Evolutionary conservation across 2,797 vertebrate genomes (phyloP).

Genomic region (Hirundo rustica): DNA sequence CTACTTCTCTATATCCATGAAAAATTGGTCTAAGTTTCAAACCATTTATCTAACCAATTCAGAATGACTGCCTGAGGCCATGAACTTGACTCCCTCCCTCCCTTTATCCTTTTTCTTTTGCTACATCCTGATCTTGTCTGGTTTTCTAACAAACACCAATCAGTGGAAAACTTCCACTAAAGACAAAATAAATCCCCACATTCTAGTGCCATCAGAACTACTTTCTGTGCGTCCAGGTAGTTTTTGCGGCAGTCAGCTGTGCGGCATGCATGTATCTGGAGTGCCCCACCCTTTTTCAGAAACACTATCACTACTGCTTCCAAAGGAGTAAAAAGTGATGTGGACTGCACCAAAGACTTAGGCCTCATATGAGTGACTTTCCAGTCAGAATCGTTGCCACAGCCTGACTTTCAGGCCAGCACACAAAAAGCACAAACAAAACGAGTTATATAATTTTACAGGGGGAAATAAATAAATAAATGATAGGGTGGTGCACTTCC

Average conservation of each 20-base stretch:
- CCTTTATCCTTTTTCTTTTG: background rate
- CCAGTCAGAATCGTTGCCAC: background rate
- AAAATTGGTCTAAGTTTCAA: constrained; percentile 13
- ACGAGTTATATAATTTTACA: background rate
- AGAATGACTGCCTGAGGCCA: background rate
- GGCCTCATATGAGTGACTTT: background rate
- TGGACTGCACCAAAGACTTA: background rate
- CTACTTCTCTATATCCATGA: background rate
- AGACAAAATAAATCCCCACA: background rate
- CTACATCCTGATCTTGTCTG: background rate
- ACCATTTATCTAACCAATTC: background rate
- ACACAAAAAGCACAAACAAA: background rate
- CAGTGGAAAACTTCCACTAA: background rate
- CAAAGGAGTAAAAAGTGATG: background rate
- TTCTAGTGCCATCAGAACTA: background rate
- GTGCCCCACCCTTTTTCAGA: background rate
- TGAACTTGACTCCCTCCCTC: background rate
- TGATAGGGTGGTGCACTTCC: background rate
- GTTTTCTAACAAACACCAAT: background rate
- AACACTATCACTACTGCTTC: background rate
- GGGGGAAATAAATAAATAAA: background rate
- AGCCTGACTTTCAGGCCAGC: background rate
- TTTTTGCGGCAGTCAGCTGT: background rate
- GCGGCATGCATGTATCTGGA: fast-evolving
- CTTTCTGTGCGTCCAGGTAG: background rate